Base-by-base conservation (phyloP, 1,140 invertebrate species). In the Coboldia fuscipes region DNA sequence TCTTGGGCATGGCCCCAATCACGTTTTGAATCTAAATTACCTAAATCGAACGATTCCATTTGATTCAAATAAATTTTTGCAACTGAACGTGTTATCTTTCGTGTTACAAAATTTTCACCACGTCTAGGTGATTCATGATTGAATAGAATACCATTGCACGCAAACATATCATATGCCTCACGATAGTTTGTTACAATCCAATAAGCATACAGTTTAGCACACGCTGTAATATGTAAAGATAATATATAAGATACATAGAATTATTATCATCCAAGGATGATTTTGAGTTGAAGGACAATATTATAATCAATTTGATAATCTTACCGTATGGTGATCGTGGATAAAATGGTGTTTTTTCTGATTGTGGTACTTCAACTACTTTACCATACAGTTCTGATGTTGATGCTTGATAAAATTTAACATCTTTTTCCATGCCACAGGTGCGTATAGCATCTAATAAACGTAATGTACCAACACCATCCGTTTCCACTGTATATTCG, bases 1-100 rank as follows among this genome's bases (percentile, higher is more conserved):
- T 98, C 94, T 56, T 75, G 88, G 1, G 96, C 96, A 65, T 99
- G 96, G 9, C 96, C 96, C 96, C 96, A 99, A 59, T 99, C 96
- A 48, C 96, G 65, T 54, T 81, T 79, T 12, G 93, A 81, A 60
- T 97, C 89, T 37, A 99, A 61, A 58, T 97, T 97, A 26, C 96
- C 96, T 20, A 99, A 61, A 57, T 97, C 84, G 31, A 99, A 59
- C 37, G 60, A 67, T 40, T 94, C 75, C 51, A 90, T 70, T 37
- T 88, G 70, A 6, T 88, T 86, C 2, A 94, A 61, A 34, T 70
- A 63, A 43, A 98, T 97, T 62, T 99, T 98, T 6, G 94, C 90
- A 14, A 99, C 92, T 21, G 82, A 85, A 27, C 94, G 67, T 0
- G 94, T 97, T 38, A 99, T 94, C 65, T 99, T 99, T 39, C 94